Percentiles rank a stretch among this genome's conserved stretches.
Evolutionary conservation across 2,113 vertebrate genomes (phyloP).

Genomic region (Ardeotis arabs): DNA sequence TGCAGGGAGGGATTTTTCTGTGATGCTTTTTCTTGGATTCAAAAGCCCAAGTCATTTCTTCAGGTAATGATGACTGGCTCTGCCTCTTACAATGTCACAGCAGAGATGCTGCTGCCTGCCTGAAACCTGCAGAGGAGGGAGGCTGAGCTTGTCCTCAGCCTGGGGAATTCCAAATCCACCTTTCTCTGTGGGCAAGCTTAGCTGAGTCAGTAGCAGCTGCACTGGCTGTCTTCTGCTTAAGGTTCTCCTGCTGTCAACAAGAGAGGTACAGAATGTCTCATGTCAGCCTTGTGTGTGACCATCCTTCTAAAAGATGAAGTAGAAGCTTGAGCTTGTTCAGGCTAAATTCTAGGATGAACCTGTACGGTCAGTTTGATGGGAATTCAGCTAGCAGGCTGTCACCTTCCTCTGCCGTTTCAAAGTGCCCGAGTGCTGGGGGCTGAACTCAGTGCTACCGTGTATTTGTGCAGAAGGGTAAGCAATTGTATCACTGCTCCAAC

Average conservation of each 20-base stretch:
- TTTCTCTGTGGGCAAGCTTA: not conserved
- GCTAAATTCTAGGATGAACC: not conserved
- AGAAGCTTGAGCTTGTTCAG: not conserved
- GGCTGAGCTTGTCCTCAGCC: not conserved
- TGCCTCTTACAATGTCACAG: not conserved
- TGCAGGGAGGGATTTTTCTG: not conserved
- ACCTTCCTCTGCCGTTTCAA: not conserved
- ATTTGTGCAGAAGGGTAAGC: not conserved
- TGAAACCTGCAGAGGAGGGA: not conserved
- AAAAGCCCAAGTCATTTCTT: not conserved
- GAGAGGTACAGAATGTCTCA: not conserved
- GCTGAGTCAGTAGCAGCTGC: not conserved
- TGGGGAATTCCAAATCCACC: not conserved
- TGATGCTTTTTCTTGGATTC: not conserved
- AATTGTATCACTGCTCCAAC: not conserved
- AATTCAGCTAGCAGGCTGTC: not conserved
- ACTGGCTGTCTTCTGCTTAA: not conserved
- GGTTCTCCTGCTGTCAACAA: not conserved
- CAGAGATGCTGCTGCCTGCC: not conserved
- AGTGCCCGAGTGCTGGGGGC: not conserved
- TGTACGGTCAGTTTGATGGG: not conserved
- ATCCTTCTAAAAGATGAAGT: not conserved
- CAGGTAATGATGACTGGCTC: not conserved
- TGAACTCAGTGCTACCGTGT: fast-evolving
- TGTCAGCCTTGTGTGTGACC: not conserved